A percentile compares a stretch with the other conserved stretches of the same genome.
Conservation (phyloP, 2,888 invertebrate genomes). For the Folsomia candida region DNA sequence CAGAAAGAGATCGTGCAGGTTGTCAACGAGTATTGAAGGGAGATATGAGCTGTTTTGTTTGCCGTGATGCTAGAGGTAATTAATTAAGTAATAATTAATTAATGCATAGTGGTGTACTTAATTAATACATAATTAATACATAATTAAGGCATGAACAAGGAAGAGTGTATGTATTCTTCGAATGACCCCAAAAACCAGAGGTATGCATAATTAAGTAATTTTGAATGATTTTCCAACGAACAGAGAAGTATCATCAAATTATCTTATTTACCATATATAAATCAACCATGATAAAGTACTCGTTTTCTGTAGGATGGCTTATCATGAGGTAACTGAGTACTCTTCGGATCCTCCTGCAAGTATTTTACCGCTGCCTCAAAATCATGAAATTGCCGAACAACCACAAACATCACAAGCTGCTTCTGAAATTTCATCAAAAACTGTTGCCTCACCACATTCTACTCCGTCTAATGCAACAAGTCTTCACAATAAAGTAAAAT, state of each 20-base stretch:
- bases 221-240: too few species aligned
- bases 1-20: constrained; percentile 62
- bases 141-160: constrained; percentile 71
- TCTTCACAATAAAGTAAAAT: not conserved
- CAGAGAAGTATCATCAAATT: too few species aligned
- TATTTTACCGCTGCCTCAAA: constrained; percentile 24
- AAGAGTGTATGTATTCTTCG: constrained; percentile 75
- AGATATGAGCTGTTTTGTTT: constrained; percentile 74
- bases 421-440: not conserved
- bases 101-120: too few species aligned
- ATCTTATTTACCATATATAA: too few species aligned
- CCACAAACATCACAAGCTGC: not conserved
- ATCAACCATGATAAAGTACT: too few species aligned
- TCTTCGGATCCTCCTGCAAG: constrained; percentile 42
- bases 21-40: constrained; percentile 71
- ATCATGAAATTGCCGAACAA: not conserved
- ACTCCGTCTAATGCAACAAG: not conserved
- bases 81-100: too few species aligned
- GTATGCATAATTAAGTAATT: too few species aligned
- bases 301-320: constrained; percentile 66
- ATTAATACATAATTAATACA: too few species aligned
- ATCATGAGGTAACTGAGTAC: constrained; percentile 62
- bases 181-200: constrained; percentile 63
- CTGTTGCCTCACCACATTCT: not conserved
- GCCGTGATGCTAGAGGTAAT: constrained; percentile 65